A percentile compares a stretch with the other conserved stretches of the same genome.
Conservation (phyloP, 2,888 invertebrate species). For the Notodonta dromedarius region DNA sequence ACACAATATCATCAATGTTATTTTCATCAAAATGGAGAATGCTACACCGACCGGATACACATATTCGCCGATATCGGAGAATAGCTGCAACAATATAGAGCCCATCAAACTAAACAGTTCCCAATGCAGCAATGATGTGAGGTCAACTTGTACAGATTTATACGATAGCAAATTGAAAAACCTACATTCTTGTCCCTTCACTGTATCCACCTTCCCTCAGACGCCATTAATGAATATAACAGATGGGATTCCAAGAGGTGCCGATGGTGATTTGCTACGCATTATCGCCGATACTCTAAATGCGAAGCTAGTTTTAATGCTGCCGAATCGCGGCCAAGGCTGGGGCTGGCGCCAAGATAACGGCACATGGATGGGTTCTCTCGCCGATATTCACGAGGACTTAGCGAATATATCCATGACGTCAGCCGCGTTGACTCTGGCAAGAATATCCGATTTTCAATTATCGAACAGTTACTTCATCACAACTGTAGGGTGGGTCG, state of each 20-base stretch:
- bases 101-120: constrained; percentile 48
- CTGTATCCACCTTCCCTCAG: constrained; percentile 65
- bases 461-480: constrained; percentile 57
- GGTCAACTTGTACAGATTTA: constrained; percentile 34
- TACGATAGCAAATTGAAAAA: constrained; percentile 60
- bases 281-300: constrained; percentile 60
- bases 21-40: constrained; percentile 51
- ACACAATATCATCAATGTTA: constrained; percentile 60
- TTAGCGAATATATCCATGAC: constrained; percentile 72
- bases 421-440: constrained; percentile 59
- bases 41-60: constrained; percentile 49
- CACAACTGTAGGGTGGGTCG: constrained; percentile 58
- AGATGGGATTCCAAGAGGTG: constrained; percentile 54
- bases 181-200: constrained; percentile 58
- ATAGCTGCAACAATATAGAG: constrained; percentile 49
- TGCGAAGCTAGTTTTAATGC: constrained; percentile 56
- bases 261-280: constrained; percentile 63
- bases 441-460: constrained; percentile 59
- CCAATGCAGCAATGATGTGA: constrained; percentile 25
- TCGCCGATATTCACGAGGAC: constrained; percentile 63
- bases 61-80: constrained; percentile 50
- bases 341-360: constrained; percentile 62
- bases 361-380: constrained; percentile 69
- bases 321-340: constrained; percentile 56
- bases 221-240: constrained; percentile 60